Conservation (phyloP, 1,140 invertebrate genomes). For the Drosophila navojoa region DNA sequence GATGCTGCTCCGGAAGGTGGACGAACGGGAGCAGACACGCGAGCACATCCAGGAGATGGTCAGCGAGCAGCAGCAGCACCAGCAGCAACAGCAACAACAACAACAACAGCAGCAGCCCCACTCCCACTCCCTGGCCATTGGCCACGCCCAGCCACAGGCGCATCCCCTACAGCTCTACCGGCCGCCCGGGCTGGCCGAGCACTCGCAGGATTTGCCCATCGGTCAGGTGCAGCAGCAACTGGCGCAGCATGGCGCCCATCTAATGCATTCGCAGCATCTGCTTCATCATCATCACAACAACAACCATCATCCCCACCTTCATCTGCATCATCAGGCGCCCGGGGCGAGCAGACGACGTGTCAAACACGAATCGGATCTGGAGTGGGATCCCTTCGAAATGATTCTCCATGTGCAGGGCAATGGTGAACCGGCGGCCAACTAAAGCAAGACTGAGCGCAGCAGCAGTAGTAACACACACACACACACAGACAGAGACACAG, state of each 20-base stretch:
- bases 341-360: constrained; percentile 46
- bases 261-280: constrained; percentile 47
- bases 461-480: not conserved
- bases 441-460: constrained; percentile 55
- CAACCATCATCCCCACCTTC: constrained; percentile 48
- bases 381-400: constrained; percentile 83
- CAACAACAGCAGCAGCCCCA: constrained; percentile 34
- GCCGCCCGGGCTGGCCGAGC: constrained; percentile 57
- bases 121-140: constrained; percentile 7
- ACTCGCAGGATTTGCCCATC: constrained; percentile 73
- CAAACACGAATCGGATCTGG: constrained; percentile 74
- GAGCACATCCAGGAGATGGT: constrained; percentile 81
- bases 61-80: constrained; percentile 72
- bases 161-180: constrained; percentile 52
- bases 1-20: constrained; percentile 72
- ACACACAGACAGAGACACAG: constrained; percentile 5
- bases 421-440: constrained; percentile 72
- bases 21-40: constrained; percentile 77
- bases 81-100: constrained; percentile 44
- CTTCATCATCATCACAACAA: constrained; percentile 24
- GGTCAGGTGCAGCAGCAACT: constrained; percentile 64
- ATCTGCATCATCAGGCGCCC: constrained; percentile 48
- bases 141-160: constrained; percentile 24
- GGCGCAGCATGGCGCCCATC: constrained; percentile 35
- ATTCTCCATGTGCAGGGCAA: constrained; percentile 76